Base-by-base conservation (phyloP, 1,140 invertebrate genomes). In the Orchesella cincta region DNA sequence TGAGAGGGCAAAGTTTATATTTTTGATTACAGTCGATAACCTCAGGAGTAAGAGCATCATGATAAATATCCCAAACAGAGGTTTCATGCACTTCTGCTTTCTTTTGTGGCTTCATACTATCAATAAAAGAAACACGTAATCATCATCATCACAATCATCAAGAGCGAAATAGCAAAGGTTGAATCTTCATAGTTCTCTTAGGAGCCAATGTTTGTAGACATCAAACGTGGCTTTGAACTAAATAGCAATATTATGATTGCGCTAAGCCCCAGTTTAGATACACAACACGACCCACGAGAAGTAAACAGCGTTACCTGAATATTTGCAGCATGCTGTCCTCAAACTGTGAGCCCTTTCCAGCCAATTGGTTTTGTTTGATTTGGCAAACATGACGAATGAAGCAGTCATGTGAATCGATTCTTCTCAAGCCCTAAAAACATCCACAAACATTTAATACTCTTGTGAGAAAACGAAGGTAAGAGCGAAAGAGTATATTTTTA, bases 371-470 rank as follows among this genome's bases (percentile, higher is more conserved):
- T 62, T 80, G 76, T 18, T 80, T 78, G 18, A 80, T 62, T 76
- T 78, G 79, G 51, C 79, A 80, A 75, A 80, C 76, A 70, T 80
- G 76, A 31, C 77, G 79, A 36, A 80, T 80, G 73, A 80, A 80
- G 51, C 79, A 80, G 26, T 80, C 79, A 46, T 80, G 79, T 18
- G 79, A 76, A 54, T 80, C 79, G 46, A 80, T 78, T 34, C 79
- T 29, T 75, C 77, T 33, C 20, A 80, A 72, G 3, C 76, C 79
- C 79, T 80, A 35, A 14, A 35, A 34, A 29, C 12, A 75, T 46
- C 8, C 8, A 46, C 8, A 46, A 12, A 20, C 20, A 12, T 46
- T 20, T 14, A 62, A 62, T 14, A 62, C 23, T 14, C 3, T 14
- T 14, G 8, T 12, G 8, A n/a, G 26, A 62, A 8, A 46, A 46